Base-by-base conservation (phyloP, 2,797 vertebrate species). In the Manis crassicaudata region DNA sequence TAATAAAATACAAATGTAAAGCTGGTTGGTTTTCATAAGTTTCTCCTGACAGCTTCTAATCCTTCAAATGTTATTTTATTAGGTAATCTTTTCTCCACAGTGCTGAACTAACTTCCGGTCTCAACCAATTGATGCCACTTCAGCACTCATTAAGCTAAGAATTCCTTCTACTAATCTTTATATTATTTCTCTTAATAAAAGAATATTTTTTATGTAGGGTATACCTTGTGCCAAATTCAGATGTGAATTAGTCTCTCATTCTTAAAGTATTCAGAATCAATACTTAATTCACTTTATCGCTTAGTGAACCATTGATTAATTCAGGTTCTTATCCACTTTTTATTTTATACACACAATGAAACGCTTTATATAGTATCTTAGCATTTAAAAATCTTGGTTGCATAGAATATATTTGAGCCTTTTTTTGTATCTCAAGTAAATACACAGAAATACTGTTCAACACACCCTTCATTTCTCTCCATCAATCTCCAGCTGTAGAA, bases 231-330 rank as follows among this genome's bases (percentile, higher is more conserved):
- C 72, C 70, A 94, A 79, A 84, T 92, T 96, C 13, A 93, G 58
- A 77, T 68, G 21, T 70, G 52, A 96, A 79, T 82, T 90, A 35
- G 46, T 70, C 81, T 93, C 32, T 90, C 54, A 58, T 88, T 56
- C 58, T 91, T 52, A 81, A 88, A 85, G 40, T 83, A 92, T 90
- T 79, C 32, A 83, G 29, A 65, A 87, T 96, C 94, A 56, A 97
- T 97, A 87, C 32, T 93, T 96, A 96, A 92, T 93, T 96, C 70
- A 92, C 46, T 93, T 82, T 92, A 96, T 88, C 87, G 81, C 65
- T 84, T 23, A 90, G 46, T 68, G 63, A 93, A 35, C 21, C 65
- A 92, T 75, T 92, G 90, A 87, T 93, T 97, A 97, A 95, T 92
- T 88, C 67, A 90, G 70, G 54, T 83, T 81, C 65, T 88, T 87